These are phyloP conservation scores for Julus scanicus DNA, from an alignment of 2,888 invertebrate species.

Conservation along the genomic window DNA sequence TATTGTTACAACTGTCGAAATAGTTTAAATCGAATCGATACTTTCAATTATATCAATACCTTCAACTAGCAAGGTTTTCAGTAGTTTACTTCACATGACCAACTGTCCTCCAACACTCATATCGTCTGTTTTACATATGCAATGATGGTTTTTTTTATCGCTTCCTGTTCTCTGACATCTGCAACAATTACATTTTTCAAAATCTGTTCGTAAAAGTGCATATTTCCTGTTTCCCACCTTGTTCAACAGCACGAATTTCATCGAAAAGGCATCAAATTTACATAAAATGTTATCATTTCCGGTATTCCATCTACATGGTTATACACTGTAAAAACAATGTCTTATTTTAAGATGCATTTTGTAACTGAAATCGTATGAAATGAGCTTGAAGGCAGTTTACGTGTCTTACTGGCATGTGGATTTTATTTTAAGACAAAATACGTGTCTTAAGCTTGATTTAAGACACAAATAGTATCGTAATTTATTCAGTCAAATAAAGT, in stretches of 20 bases:
- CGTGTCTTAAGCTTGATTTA: too few relatives aligned
- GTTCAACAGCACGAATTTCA: background rate
- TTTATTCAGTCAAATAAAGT: too few relatives aligned
- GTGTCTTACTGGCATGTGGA: too few relatives aligned
- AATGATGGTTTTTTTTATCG: background rate
- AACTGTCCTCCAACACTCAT: background rate
- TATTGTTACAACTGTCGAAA: too few relatives aligned
- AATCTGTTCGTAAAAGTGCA: background rate
- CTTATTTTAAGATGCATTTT: too few relatives aligned
- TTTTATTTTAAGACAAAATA: too few relatives aligned
- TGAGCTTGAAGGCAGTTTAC: too few relatives aligned
- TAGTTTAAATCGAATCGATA: too few relatives aligned
- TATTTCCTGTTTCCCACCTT: background rate
- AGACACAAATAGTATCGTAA: too few relatives aligned
- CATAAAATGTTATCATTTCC: background rate
- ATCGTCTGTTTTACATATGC: background rate
- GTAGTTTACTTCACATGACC: background rate
- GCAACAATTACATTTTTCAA: slow-evolving; percentile 1
- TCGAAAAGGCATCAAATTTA: background rate
- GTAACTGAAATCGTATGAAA: too few relatives aligned
- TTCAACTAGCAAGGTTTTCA: background rate
- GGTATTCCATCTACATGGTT: background rate
- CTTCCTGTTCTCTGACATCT: background rate
- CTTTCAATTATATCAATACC: background rate
- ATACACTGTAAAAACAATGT: too few relatives aligned